Evolutionary conservation across 64 coral and sea anemone genomes (phyloP), one percentile per base, ranked within the genome.

Genomic region (Dendronephthya gigantea): DNA sequence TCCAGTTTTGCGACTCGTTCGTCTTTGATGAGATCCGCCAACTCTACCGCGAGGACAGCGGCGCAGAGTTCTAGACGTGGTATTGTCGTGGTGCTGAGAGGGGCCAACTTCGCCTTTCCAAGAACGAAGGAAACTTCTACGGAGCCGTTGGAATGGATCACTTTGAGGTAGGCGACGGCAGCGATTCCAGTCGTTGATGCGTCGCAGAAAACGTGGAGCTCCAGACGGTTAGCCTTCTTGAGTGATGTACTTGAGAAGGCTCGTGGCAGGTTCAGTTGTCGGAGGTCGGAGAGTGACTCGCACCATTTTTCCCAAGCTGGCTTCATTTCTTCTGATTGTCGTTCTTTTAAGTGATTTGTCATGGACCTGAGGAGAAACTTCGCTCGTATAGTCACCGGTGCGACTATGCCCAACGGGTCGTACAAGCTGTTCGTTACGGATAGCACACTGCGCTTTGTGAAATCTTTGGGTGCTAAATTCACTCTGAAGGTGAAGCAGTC

Each of bases 131-230:
- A 83, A 34, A 83, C 81, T n/a, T 58, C 17, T 2, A 88, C 75
- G 7, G 74, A 1, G 22, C 82, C 17, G 35, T 39, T 23, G 2
- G 74, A 19, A 4, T 88, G 16, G 6, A 88, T 58, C 1, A 39
- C 13, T 56, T 33, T 82, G 10, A 88, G 49, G 81, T 88, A 88
- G 3, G 82, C 48, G 7, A 83, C 87, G 23, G 87, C 82, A 17
- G 40, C 81, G 17, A 83, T 88, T 2, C 68, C 79, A 7, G 39
- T 22, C 3, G 74, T 40, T 1, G 75, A 83, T 5, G 79, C 81
- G 25, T 88, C 79, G 19, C 75, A 83, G 81, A 88, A 88, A 11
- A 76, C 81, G 69, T 88, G 87, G 9, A 88, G 79, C 51, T 90
- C 84, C 48, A 59, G 1, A 0, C 68, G 41, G 22, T 0, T 39